These are phyloP conservation scores for Globicephala melas DNA, from an alignment of 2,113 vertebrate genomes.

Conservation along the genomic window DNA sequence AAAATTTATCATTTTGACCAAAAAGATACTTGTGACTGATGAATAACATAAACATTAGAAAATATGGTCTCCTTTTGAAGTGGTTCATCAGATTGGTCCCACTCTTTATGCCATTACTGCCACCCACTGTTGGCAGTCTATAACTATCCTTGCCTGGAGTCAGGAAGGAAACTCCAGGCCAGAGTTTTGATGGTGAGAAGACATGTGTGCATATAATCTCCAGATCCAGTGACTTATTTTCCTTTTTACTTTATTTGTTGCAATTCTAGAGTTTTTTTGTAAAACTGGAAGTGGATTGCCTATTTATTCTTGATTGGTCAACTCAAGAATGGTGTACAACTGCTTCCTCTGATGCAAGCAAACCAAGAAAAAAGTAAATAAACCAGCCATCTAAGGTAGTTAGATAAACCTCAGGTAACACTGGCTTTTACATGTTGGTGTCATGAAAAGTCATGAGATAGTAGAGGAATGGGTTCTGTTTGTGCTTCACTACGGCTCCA, in stretches of 20 bases:
- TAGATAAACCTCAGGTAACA: background rate
- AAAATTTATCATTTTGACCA: background rate
- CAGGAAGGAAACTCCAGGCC: background rate
- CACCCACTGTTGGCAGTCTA: no score
- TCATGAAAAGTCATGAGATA: background rate
- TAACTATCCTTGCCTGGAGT: background rate
- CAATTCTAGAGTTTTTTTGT: background rate
- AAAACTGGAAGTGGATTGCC: background rate
- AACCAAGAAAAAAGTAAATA: background rate
- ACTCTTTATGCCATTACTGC: background rate
- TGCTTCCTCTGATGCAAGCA: background rate
- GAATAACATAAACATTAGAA: background rate
- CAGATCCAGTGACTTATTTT: background rate
- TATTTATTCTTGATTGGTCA: background rate
- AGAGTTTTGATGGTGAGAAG: background rate
- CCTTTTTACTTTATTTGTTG: background rate
- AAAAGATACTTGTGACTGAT: background rate
- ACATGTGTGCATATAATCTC: fast-evolving
- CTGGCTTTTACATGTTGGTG: background rate
- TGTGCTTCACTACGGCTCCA: background rate
- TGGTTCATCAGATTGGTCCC: background rate
- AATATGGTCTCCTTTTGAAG: background rate
- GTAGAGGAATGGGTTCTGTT: background rate
- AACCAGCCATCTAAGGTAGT: background rate
- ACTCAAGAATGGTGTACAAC: background rate